Base-by-base conservation (phyloP, 2,797 vertebrate species). In the Rhyacichthys aspro region DNA sequence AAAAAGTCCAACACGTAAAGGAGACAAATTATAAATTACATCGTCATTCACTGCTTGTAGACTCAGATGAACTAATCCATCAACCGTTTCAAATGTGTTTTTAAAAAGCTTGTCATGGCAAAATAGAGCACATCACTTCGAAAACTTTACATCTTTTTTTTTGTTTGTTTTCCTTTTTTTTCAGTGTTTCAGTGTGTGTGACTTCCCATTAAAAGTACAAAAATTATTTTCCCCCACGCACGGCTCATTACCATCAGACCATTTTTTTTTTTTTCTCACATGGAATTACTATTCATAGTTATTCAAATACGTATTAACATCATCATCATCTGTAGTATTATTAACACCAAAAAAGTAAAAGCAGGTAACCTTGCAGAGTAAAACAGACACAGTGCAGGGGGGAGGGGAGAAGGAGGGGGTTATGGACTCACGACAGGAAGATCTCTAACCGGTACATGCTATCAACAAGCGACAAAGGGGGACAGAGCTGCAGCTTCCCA, bases 361-460 rank as follows among this genome's bases (percentile, higher is more conserved):
- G 90, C 90, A 87, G 87, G 85, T 90, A 90, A 90, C 88, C 91
- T 92, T 93, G 91, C 92, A 91, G 91, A 90, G 86, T 78, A 87
- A 83, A 91, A 90, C 89, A 83, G 91, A 93, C 90, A 93, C 91
- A 91, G 88, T 90, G 91, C 88, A 76, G 89, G 87, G 79, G 54
- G 37, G 63, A 37, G 8, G 38, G 34, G 48, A 15, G 11, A 43
- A n/a, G 32, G 15, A 23, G 46, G 33, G 45, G 11, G 11, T 36
- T 57, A 79, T 87, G 87, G 86, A 90, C 63, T 91, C 88, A 94
- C 91, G 78, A 94, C 89, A 90, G 89, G 86, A 89, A 92, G 91
- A 92, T 91, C 83, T 91, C 91, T 93, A 93, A 92, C 90, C 90
- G 78, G 90, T 90, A 93, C 93, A 94, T 93, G 93, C 93, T 93